Conservation (phyloP, 35 echinoderm and acorn worm species). For the Heliocidaris tuberculata region DNA sequence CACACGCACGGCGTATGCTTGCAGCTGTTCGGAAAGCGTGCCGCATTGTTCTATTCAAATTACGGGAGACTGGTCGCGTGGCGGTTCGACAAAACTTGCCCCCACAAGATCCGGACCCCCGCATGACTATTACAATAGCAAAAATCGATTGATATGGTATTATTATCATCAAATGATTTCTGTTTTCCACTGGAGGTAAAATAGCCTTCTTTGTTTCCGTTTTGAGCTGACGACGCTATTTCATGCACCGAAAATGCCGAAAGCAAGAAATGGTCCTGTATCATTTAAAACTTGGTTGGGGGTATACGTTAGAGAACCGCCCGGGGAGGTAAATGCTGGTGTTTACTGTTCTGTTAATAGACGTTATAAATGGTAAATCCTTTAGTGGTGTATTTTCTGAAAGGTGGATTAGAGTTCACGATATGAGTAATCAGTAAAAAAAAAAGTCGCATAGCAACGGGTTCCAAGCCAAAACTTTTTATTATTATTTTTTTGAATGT, state of each 20-base stretch:
- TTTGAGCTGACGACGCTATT: not conserved
- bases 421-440: not conserved
- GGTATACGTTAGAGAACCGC: not conserved
- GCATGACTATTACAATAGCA: not conserved
- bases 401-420: not conserved
- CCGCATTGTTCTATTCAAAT: slow-evolving; percentile 41
- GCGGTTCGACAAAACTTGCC: not conserved
- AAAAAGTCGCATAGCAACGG: not conserved
- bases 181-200: not conserved
- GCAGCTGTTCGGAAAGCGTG: slow-evolving; percentile 14
- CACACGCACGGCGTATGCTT: slow-evolving; percentile 16
- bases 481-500: no score
- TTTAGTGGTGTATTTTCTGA: not conserved
- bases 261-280: not conserved
- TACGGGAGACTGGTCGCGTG: slow-evolving; percentile 20
- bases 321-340: not conserved
- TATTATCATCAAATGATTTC: not conserved
- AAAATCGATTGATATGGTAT: not conserved
- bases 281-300: slow-evolving; percentile 1
- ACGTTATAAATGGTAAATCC: not conserved
- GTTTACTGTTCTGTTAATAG: not conserved
- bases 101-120: not conserved
- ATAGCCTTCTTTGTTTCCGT: not conserved
- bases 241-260: not conserved
- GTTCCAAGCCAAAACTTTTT: not conserved